phyloP scores from a whole-genome alignment of 2,888 invertebrate species.

The Parascotia fuliginaria region DNA sequence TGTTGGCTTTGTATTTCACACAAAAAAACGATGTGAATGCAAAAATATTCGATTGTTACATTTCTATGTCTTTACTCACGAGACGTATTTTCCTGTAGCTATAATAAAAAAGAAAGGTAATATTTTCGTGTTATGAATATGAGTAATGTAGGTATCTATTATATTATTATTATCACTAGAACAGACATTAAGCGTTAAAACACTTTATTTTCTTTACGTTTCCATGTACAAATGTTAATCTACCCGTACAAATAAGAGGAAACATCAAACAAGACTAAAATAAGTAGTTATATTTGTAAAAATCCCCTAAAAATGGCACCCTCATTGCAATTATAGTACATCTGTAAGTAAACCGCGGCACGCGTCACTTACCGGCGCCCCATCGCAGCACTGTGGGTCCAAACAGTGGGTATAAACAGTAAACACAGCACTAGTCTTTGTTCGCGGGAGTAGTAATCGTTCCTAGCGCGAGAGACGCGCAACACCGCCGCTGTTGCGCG shows the following conservation, averaged over 20 bases:
- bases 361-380: slow-evolving; percentile 41
- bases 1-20: slow-evolving; percentile 4
- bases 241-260: not conserved
- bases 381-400: slow-evolving; percentile 24
- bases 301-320: slow-evolving; percentile 27
- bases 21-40: not conserved
- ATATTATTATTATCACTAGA: too few species aligned
- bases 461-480: slow-evolving; percentile 27
- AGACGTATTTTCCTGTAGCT: too few species aligned
- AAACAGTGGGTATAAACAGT: slow-evolving; percentile 33
- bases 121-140: too few species aligned
- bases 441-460: slow-evolving; percentile 2
- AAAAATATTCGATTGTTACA: not conserved
- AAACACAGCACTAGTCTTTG: slow-evolving; percentile 37
- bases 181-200: too few species aligned
- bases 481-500: slow-evolving; percentile 43
- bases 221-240: not conserved
- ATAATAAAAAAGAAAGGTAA: too few species aligned
- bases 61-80: too few species aligned
- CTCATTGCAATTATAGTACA: slow-evolving; percentile 38
- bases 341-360: slow-evolving; percentile 38
- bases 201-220: too few species aligned
- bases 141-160: too few species aligned
- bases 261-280: slow-evolving; percentile 4
- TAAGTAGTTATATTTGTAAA: slow-evolving; percentile 16